Percentiles rank a stretch among this genome's conserved stretches.
Conservation (phyloP, 2,797 vertebrate genomes). For the Phataginus tricuspis region DNA sequence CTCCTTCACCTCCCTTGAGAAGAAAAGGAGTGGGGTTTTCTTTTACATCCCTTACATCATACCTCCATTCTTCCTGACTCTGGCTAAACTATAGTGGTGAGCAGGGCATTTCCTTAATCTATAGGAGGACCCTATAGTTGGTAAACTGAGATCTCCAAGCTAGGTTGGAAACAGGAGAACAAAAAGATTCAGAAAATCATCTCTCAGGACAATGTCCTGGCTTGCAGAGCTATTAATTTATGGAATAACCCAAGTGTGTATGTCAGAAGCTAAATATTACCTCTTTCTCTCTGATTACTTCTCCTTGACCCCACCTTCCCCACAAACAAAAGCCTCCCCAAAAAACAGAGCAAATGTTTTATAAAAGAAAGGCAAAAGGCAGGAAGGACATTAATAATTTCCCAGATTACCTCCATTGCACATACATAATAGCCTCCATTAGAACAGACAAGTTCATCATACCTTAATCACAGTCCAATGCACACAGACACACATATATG, state of each 20-base stretch:
- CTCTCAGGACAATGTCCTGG: neutral
- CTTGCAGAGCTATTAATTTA: neutral
- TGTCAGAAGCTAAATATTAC: neutral
- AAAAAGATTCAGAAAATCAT: neutral
- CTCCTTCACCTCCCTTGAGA: neutral
- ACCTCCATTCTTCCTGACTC: neutral
- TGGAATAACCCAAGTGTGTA: neutral
- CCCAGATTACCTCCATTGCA: neutral
- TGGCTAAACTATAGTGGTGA: neutral
- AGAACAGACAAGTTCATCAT: neutral
- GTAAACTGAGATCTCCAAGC: neutral
- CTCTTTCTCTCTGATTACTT: neutral
- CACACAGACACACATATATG: neutral
- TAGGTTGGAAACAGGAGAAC: neutral
- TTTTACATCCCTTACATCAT: neutral
- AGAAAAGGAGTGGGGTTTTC: neutral
- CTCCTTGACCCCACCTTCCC: neutral
- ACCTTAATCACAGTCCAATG: neutral
- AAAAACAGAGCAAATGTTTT: neutral
- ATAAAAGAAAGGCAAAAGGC: neutral
- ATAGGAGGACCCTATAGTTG: neutral
- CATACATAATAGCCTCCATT: neutral
- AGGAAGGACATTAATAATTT: slow-evolving; percentile 12
- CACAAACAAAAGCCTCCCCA: neutral
- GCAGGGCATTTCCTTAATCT: neutral